Conservation (phyloP, 2,113 vertebrate genomes). For the Prunella himalayana region DNA sequence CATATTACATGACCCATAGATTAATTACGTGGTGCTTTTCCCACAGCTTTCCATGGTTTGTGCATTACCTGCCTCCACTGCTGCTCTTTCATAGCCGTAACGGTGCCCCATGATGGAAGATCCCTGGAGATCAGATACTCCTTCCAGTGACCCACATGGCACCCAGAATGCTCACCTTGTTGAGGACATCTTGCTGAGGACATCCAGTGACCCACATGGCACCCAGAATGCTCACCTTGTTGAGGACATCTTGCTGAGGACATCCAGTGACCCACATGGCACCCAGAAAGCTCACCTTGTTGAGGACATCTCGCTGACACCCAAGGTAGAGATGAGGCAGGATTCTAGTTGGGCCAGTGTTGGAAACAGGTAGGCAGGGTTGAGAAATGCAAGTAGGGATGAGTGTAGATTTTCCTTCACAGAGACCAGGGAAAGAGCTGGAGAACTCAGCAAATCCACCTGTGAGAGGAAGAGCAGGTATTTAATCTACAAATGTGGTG, state of each 20-base stretch:
- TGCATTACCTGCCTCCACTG: background rate
- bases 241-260: conserved; percentile 58
- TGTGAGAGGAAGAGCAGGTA: conserved; percentile 48
- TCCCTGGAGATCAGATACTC: background rate
- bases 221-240: conserved; percentile 79
- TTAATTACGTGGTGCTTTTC: background rate
- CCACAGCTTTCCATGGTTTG: background rate
- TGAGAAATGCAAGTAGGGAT: conserved; percentile 90
- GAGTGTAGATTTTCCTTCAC: conserved; percentile 86
- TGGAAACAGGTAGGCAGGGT: conserved; percentile 86
- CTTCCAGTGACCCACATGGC: background rate
- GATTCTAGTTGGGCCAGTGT: conserved; percentile 88
- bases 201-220: background rate
- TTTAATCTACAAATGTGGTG: background rate
- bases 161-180: conserved; percentile 78
- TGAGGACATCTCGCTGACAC: conserved; percentile 93
- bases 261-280: background rate
- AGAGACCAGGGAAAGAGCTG: conserved; percentile 87
- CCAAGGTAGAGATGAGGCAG: conserved; percentile 95
- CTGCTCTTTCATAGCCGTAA: background rate
- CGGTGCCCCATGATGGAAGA: fast-evolving
- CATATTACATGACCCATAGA: fast-evolving
- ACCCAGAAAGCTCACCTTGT: conserved; percentile 79
- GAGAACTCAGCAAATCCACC: conserved; percentile 92
- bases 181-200: conserved; percentile 84